Base-by-base conservation (phyloP, 2,113 vertebrate genomes). In the Malurus elegans region DNA sequence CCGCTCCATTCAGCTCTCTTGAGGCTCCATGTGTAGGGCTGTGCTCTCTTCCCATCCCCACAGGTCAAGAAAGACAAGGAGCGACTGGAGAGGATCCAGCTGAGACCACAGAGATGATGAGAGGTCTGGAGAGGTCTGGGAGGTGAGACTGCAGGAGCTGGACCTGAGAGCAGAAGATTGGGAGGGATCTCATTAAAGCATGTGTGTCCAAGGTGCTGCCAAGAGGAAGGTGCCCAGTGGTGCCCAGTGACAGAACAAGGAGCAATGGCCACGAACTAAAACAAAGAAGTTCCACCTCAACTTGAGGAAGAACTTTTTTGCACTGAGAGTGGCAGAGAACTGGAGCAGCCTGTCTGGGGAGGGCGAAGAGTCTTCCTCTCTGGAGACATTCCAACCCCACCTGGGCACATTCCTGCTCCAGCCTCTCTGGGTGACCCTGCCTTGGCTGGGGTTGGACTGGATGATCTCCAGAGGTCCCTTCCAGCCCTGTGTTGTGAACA, bases 291-390 rank as follows among this genome's bases (percentile, higher is more conserved):
- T 38, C 10, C 26, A 24, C 44, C 45, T 51, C 53, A 45, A 38
- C 18, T 2, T 9, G 23, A 51, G 15, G 28, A 51, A 45, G 10
- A 24, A n/a, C 8, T 10, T 42, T 14, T 18, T 50, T 2, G 4
- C 36, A 28, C 0, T 38, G 51, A 58, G 36, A 18, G 18, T 51
- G 42, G n/a, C 42, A 48, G 50, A 56, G 19, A 23, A 1, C 50
- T 42, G 18, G 26, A 73, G 13, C 4, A 50, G 34, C 42, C 25
- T 65, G 18, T 8, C 36, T 44, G 44, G 32, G 36, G 28, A 66
- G 23, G 12, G 4, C 0, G 0, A 45, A 51, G 45, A n/a, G 5
- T 17, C 1, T 15, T 7, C 5, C 4, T 24, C 10, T 65, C 60
- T 45, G 60, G 8, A 19, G 36, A 25, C 12, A 44, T 44, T 7